phyloP scores from a whole-genome alignment of 2,797 vertebrate genomes.

The Tenualosa ilisha region DNA sequence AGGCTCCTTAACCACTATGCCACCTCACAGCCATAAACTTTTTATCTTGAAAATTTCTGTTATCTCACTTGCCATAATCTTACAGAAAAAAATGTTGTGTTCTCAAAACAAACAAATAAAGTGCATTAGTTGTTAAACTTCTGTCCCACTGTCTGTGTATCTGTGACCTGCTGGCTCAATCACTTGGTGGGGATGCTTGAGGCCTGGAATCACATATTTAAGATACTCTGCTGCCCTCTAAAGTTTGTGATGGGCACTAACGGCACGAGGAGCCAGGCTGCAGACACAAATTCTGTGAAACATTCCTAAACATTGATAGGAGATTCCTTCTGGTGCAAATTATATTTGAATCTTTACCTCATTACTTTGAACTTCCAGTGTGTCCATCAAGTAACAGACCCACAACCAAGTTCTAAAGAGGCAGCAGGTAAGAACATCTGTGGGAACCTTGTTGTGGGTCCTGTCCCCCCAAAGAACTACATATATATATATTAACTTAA shows the following conservation, averaged over 20 bases:
- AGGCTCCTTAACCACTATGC: too few relatives aligned
- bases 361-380: too few relatives aligned
- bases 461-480: too few relatives aligned
- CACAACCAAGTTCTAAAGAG: too few relatives aligned
- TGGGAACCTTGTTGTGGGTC: too few relatives aligned
- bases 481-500: too few relatives aligned
- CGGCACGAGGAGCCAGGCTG: neutral
- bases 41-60: neutral
- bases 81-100: neutral
- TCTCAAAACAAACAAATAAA: neutral
- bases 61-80: neutral
- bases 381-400: too few relatives aligned
- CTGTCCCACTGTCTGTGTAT: neutral
- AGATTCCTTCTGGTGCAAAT: too few relatives aligned
- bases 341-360: too few relatives aligned
- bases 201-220: neutral
- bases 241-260: neutral
- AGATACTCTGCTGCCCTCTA: slow-evolving; percentile 17
- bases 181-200: neutral
- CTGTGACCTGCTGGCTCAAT: neutral
- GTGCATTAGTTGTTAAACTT: neutral
- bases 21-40: too few relatives aligned
- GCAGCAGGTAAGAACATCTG: too few relatives aligned
- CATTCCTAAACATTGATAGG: too few relatives aligned
- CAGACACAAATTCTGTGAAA: neutral